Conservation (phyloP, 1,140 invertebrate species). For the Temnothorax longispinosus region DNA sequence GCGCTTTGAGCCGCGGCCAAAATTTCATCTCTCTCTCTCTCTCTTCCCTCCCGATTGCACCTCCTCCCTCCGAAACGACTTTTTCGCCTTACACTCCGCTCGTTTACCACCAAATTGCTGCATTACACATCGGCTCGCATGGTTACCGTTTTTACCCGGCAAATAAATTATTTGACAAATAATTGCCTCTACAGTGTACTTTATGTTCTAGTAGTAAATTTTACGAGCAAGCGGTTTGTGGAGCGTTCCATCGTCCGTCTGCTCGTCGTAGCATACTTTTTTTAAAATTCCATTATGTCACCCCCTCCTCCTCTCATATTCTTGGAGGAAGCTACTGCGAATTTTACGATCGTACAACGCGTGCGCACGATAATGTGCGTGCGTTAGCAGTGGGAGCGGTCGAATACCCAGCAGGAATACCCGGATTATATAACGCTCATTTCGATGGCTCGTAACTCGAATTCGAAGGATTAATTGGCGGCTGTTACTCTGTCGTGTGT, state of each 20-base stretch:
- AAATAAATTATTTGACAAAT: slow-evolving; percentile 75
- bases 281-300: slow-evolving; percentile 68
- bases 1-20: slow-evolving; percentile 73
- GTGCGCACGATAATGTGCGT: slow-evolving; percentile 15
- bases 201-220: slow-evolving; percentile 65
- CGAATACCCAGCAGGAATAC: slow-evolving; percentile 9
- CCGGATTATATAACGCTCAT: slow-evolving; percentile 78
- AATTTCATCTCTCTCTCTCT: slow-evolving; percentile 39
- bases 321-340: neutral
- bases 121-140: slow-evolving; percentile 57
- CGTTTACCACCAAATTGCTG: slow-evolving; percentile 73
- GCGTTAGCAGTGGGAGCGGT: neutral
- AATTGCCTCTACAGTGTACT: slow-evolving; percentile 66
- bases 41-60: neutral
- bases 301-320: slow-evolving; percentile 21
- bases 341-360: slow-evolving; percentile 67
- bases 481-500: slow-evolving; percentile 75
- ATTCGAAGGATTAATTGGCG: slow-evolving; percentile 79
- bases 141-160: slow-evolving; percentile 44
- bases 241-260: slow-evolving; percentile 2
- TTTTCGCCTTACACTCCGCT: slow-evolving; percentile 55
- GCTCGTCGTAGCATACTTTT: slow-evolving; percentile 44
- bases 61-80: neutral
- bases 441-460: slow-evolving; percentile 77
- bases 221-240: slow-evolving; percentile 55